Evolutionary conservation across 2,113 vertebrate genomes (phyloP), one percentile per base, ranked within the genome.

Genomic region (Nipponia nippon): DNA sequence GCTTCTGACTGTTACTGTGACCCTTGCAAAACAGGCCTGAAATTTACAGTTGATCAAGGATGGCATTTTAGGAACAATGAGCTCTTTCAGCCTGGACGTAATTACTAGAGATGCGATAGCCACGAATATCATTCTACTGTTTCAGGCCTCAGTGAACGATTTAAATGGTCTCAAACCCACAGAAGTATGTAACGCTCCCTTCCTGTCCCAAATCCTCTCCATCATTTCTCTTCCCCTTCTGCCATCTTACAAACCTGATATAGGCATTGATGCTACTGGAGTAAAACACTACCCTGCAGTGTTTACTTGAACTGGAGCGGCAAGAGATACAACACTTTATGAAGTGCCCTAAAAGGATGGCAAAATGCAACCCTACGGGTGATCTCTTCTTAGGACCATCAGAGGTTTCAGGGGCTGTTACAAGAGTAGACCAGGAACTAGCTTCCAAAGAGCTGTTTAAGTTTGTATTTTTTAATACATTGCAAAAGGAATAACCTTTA

Each of bases 11-110:
- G 44, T 93, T 95, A 58, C 63, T 1, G 21, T 44, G 77, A 90
- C 77, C 62, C 89, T 95, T 83, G 75, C 66, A 95, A 84, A 98
- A 89, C 65, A 62, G 52, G 26, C 59, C 42, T 89, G 81, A 94
- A 91, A 79, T 97, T 87, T 91, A 53, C 70, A 75, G n/a, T 81
- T 94, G 58, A 94, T 94, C 76, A 96, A 61, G 87, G 58, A 63
- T 94, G 90, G 66, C 55, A 79, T 82, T 97, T 61, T 70, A 92
- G 92, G 82, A 97, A 90, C 21, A 87, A 76, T 6, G 40, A 87
- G 7, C 20, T 91, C 84, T 95, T 94, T 71, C 46, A 96, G 40
- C 89, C 34, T 92, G 49, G 25, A 91, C 96, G 36, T 84, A 82
- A 95, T 86, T 86, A 56, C 38, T 29, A 44, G 40, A 62, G 59